Evolutionary conservation across 2,797 vertebrate species (phyloP), one percentile per base, ranked within the genome.

Genomic region (Spheniscus humboldti): DNA sequence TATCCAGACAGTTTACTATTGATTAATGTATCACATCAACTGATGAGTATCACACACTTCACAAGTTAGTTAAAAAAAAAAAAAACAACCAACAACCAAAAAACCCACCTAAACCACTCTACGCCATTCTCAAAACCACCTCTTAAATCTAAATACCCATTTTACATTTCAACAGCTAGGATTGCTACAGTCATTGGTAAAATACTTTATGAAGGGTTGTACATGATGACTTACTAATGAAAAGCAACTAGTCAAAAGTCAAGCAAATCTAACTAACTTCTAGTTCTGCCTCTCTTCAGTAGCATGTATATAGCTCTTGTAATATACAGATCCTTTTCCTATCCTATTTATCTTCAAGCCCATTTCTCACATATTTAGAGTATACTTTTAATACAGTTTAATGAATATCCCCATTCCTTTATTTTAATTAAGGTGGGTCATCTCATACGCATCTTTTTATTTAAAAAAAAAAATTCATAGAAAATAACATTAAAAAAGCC

Each of bases 391-490:
- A 47, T n/a, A n/a, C 7, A 78, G 5, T 55, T 67, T 18, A 85
- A 78, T 33, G 18, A 43, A 37, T 24, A 80, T 6, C 11, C 23
- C 9, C 7, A 31, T 41, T 2, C 2, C 7, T 31, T 30, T 24
- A 39, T 48, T 73, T 76, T 69, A 55, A 48, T 67, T 48, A 48
- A 69, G 28, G 7, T 52, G 18, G 17, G 18, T 19, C 6, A 55
- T 50, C 52, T 27, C 5, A 53, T 12, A 57, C 1, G 2, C 3
- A 23, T 15, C 0, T 28, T 48, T 18, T 23, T 25, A 35, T 15
- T 45, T 33, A 33, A 62, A 35, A 56, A 27, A 22, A 13, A 12
- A 18, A 31, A 48, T 35, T 47, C 25, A n/a, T 4, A 60, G 23
- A 47, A 86, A 59, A 76, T 4, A 35, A 78, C 67, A 53, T 6